Percentiles rank a stretch among this genome's conserved stretches.
Conservation (phyloP, 2,888 invertebrate species). For the Acleris sparsana region DNA sequence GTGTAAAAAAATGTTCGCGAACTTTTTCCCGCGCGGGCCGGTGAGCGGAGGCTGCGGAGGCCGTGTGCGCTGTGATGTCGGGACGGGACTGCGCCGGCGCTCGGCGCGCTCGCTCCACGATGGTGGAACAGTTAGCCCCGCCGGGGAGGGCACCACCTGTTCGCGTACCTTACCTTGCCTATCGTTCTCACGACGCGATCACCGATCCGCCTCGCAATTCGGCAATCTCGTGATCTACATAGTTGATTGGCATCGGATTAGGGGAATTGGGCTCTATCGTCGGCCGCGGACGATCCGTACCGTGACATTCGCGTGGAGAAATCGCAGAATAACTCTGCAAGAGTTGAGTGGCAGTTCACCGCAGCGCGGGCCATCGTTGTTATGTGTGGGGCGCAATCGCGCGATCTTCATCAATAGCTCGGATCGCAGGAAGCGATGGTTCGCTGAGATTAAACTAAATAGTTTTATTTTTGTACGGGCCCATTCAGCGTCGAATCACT, state of each 20-base stretch:
- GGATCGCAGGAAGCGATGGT: constrained; percentile 57
- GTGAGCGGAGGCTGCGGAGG: constrained; percentile 35
- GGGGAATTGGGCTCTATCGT: constrained; percentile 68
- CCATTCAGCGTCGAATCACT: constrained; percentile 65
- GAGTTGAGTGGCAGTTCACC: constrained; percentile 66
- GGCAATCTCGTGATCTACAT: constrained; percentile 79
- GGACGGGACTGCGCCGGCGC: constrained; percentile 71
- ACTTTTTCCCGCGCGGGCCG: constrained; percentile 44
- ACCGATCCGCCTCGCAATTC: constrained; percentile 66
- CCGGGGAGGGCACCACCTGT: constrained; percentile 79
- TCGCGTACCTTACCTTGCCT: constrained; percentile 55
- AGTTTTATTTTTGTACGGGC: constrained; percentile 66
- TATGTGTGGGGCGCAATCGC: constrained; percentile 65
- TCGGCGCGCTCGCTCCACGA: constrained; percentile 63
- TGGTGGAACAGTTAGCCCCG: constrained; percentile 77
- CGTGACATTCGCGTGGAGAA: constrained; percentile 76
- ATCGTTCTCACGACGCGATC: constrained; percentile 79
- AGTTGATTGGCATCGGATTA: constrained; percentile 79
- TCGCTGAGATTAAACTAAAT: constrained; percentile 69
- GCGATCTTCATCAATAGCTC: constrained; percentile 51
- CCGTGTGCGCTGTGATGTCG: constrained; percentile 68
- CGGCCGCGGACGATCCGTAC: constrained; percentile 60
- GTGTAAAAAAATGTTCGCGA: constrained; percentile 45
- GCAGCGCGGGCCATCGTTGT: constrained; percentile 62
- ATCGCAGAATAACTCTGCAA: constrained; percentile 55